A percentile compares a stretch with the other conserved stretches of the same genome.
Conservation (phyloP, 2,113 vertebrate genomes). For the Eubucco bourcierii region DNA sequence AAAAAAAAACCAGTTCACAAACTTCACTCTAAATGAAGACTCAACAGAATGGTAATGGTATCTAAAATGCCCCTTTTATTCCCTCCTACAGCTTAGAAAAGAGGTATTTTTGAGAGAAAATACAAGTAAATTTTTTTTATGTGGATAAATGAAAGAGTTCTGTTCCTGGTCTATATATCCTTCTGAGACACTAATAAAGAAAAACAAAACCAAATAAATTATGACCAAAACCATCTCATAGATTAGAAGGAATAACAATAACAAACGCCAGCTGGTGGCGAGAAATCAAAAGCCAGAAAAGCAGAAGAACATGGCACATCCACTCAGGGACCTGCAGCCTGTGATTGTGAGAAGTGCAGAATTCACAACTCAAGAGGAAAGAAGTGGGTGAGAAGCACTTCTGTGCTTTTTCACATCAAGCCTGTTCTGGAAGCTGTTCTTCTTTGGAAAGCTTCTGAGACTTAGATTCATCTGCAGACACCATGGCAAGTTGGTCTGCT, state of each 20-base stretch:
- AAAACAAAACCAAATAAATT: background rate
- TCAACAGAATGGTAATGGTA: background rate
- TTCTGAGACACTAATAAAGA: background rate
- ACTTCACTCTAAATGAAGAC: background rate
- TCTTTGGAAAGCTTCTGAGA: background rate
- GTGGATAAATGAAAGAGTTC: background rate
- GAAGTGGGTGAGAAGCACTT: background rate
- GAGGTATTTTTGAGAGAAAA: background rate
- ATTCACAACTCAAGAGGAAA: background rate
- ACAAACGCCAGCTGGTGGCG: rapidly evolving
- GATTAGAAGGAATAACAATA: background rate
- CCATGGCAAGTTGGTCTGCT: background rate
- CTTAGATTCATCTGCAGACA: background rate
- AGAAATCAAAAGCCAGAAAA: background rate
- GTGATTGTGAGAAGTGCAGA: rapidly evolving
- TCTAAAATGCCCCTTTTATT: background rate
- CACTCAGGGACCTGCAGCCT: background rate
- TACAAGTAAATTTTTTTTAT: background rate
- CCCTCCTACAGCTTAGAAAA: background rate
- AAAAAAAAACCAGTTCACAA: background rate
- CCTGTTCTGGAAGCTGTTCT: background rate
- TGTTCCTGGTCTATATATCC: background rate
- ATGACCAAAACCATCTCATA: rapidly evolving
- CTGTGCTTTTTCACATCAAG: background rate
- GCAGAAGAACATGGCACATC: background rate